Evolutionary conservation across 92 coral and sea anemone genomes (phyloP), one percentile per base, ranked within the genome.

Genomic region (Epizoanthus rinbou): DNA sequence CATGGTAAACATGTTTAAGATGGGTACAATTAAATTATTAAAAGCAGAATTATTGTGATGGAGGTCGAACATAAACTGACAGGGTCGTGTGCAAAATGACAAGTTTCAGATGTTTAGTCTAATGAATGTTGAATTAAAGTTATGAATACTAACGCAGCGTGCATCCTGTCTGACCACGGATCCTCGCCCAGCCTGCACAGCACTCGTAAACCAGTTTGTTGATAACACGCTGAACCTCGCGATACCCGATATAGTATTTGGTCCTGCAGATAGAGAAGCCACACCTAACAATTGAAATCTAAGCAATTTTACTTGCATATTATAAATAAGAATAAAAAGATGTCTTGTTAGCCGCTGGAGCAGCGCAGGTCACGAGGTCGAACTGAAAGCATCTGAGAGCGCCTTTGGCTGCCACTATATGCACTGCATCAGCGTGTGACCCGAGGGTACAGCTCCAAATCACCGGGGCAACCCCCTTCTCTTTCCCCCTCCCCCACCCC

Each of bases 131-230:
- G 2, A 6, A 3, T 19, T 57, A 2, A 19, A 52, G 14, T 6
- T 23, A 14, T 31, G 70, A 25, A 18, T 80, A 88, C 91, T 85
- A 79, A 88, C 91, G 91, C 5, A 79, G 76, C 16, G 82, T 84
- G 31, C 91, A 88, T 10, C 88, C 86, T 4, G 89, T 69, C 64
- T 80, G 82, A 16, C 89, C 91, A 16, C 81, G 89, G 10, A 62
- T 78, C 56, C 89, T 84, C n/a, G 89, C 62, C 91, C 91, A 88
- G 18, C 91, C 91, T 33, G 47, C 72, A 64, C 91, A 88, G 19
- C 91, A 88, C 13, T 78, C 72, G 75, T 78, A 63, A 41, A 85
- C 91, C 25, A 80, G 70, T 37, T 78, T 67, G 70, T 59, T 69
- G 39, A 80, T 72, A 10, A 80, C 67, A 11, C 89, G 80, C 60